Evolutionary conservation across 2,888 invertebrate genomes (phyloP), one percentile per base, ranked within the genome.

Genomic region (Athripsodes cinereus): DNA sequence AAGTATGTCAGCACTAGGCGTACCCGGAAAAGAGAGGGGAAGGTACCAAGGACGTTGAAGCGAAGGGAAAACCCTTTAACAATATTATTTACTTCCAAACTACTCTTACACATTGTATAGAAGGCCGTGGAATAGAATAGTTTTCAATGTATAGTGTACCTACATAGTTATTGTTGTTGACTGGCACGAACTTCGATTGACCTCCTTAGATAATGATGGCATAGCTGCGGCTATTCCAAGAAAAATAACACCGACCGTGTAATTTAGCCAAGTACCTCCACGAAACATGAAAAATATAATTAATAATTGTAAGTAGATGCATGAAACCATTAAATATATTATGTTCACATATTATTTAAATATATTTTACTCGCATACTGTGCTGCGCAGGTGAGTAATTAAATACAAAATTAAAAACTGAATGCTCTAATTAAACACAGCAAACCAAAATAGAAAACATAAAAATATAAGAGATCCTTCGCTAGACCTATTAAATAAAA

Each of bases 231-330:
- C 40, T 40, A 6, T 40, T 40, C 40, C 40, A n/a, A 40, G 40
- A 40, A 40, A 40, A 40, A 40, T 40, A 40, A 40, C 40, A 40
- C 40, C 40, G n/a, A 40, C 40, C 16, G 40, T 40, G 40, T 40
- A 40, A 40, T 40, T 40, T 40, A n/a, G n/a, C 13, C 3, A 40
- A 16, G 40, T 40, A 40, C 8, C 2, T n/a, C 3, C 40, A n/a
- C 40, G 16, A 40, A n/a, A 40, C 40, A 16, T 26, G 26, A 26
- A 26, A 26, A 26, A 26, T n/a, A n/a, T 26, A 26, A 26, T 26
- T 26, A 26, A 26, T 26, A 26, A 10, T 26, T 26, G 26, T 26
- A 26, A 26, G 26, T 26, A 26, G 26, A 26, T 26, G 26, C 26
- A 26, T 26, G 10, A 26, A 26, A 26, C 26, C 26, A 26, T n/a